Percentiles rank a stretch among this genome's conserved stretches.
phyloP scores from a whole-genome alignment of 1,140 invertebrate species.

The Pseudomyrmex cubaensis region DNA sequence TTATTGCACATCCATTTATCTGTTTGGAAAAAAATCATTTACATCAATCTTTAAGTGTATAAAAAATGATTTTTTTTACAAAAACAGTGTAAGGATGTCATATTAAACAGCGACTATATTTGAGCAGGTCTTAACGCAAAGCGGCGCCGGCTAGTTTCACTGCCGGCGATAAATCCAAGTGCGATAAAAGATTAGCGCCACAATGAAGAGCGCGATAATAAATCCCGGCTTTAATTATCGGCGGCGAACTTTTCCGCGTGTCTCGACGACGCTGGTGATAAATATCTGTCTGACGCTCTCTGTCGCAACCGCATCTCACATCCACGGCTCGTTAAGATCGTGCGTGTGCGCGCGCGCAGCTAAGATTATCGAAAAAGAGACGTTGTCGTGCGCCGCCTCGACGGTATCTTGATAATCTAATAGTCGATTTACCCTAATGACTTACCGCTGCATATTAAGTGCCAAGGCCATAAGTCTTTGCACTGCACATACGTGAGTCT shows the following conservation, averaged over 20 bases:
- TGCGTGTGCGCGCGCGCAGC: background rate
- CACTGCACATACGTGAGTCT: conserved; percentile 16
- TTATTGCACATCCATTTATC: background rate
- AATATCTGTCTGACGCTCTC: conserved; percentile 52
- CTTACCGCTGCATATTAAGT: conserved; percentile 58
- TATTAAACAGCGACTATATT: conserved; percentile 1
- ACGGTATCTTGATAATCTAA: conserved; percentile 60
- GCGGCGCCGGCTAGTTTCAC: conserved; percentile 16
- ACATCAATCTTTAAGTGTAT: background rate
- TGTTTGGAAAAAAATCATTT: conserved; percentile 6
- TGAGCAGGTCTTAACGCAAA: background rate
- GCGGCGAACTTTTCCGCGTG: conserved; percentile 55
- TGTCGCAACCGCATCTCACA: conserved; percentile 56
- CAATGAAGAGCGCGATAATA: conserved; percentile 59
- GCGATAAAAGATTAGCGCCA: conserved; percentile 59
- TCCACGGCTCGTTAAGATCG: conserved; percentile 57
- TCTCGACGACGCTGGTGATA: conserved; percentile 52
- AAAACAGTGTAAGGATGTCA: background rate
- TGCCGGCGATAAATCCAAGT: conserved; percentile 46
- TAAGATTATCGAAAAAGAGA: conserved; percentile 59
- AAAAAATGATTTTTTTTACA: background rate
- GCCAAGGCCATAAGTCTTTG: conserved; percentile 59
- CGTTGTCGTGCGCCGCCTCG: conserved; percentile 34
- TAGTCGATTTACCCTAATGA: conserved; percentile 61
- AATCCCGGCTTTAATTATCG: conserved; percentile 60